Evolutionary conservation across 2,888 invertebrate species (phyloP).

Genomic region (Harpalus rufipes): DNA sequence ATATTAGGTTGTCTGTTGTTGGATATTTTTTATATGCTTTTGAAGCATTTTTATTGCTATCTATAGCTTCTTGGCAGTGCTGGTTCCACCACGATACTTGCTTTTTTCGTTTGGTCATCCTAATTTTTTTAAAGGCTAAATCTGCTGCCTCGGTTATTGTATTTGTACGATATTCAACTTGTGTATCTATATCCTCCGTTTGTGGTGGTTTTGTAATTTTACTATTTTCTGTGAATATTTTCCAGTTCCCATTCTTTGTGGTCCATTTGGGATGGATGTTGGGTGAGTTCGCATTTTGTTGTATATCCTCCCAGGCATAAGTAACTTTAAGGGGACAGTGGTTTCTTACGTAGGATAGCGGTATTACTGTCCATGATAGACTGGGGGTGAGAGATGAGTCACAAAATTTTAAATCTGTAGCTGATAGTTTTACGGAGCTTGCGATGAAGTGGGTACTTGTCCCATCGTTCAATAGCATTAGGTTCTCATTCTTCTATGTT

Average conservation of each 20-base stretch:
- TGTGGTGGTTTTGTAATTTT: conserved; percentile 11
- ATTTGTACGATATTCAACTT: conserved; percentile 17
- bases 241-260: conserved; percentile 13
- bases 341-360: conserved; percentile 19
- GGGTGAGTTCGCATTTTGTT: background rate
- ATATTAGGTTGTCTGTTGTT: background rate
- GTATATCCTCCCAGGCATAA: background rate
- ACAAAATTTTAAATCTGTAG: background rate
- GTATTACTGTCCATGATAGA: conserved; percentile 19
- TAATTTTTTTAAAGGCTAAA: conserved; percentile 11
- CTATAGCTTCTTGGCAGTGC: conserved; percentile 1
- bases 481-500: too few relatives aligned
- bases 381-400: background rate
- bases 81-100: conserved; percentile 31
- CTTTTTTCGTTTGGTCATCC: background rate
- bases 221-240: background rate
- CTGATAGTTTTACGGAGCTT: background rate
- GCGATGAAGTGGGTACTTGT: conserved; percentile 3
- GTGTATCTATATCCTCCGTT: conserved; percentile 17
- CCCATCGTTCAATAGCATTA: background rate
- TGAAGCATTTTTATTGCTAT: conserved; percentile 14
- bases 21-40: background rate
- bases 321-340: conserved; percentile 4
- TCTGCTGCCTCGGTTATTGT: conserved; percentile 22
- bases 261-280: conserved; percentile 12